These are phyloP conservation scores for Heliconius cydno DNA, from an alignment of 2,888 invertebrate genomes.

Conservation along the genomic window DNA sequence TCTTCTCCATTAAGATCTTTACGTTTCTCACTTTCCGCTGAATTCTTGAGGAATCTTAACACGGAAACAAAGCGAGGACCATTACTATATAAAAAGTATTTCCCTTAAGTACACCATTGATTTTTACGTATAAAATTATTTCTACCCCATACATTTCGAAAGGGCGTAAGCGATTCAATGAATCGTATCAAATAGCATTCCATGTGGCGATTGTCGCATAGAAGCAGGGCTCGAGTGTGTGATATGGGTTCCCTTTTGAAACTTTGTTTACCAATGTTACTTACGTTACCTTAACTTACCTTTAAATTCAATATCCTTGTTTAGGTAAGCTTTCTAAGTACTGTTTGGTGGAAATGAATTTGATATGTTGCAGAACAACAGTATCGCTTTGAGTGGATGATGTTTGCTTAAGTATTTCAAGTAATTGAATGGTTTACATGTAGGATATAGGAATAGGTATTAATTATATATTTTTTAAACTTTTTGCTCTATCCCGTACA, in stretches of 20 bases:
- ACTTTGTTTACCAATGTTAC: constrained; percentile 36
- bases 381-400: not conserved
- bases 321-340: constrained; percentile 2
- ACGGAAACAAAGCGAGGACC: not conserved
- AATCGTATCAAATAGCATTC: constrained; percentile 37
- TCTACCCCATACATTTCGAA: constrained; percentile 20
- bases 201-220: constrained; percentile 34
- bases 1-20: too few relatives aligned
- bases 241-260: constrained; percentile 42
- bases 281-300: constrained; percentile 9
- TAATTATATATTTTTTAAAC: too few relatives aligned
- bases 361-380: constrained; percentile 11
- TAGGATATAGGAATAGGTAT: not conserved
- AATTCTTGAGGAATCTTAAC: too few relatives aligned
- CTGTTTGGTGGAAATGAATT: constrained; percentile 3
- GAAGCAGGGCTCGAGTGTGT: constrained; percentile 31
- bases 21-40: too few relatives aligned
- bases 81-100: not conserved
- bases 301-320: constrained; percentile 23
- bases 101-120: not conserved
- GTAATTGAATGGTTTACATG: not conserved
- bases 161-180: constrained; percentile 36
- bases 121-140: constrained; percentile 24
- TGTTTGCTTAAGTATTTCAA: not conserved
- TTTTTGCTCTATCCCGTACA: too few relatives aligned